These are phyloP conservation scores for Tachystola acroxantha DNA, from an alignment of 2,888 invertebrate genomes.

Conservation along the genomic window DNA sequence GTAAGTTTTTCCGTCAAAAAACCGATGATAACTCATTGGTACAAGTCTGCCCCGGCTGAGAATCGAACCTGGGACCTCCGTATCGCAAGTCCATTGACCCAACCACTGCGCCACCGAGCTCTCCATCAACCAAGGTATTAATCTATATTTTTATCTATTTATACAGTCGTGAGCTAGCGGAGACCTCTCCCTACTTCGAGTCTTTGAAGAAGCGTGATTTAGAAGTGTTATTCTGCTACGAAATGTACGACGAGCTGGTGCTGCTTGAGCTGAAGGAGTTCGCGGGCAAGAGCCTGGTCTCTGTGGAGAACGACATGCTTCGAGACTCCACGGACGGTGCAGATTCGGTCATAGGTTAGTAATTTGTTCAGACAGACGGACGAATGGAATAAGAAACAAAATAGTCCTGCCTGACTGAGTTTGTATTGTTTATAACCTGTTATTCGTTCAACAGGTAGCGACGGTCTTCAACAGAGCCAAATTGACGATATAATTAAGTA, in stretches of 20 bases:
- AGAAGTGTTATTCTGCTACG: slow-evolving; percentile 97
- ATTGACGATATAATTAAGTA: slow-evolving; percentile 88
- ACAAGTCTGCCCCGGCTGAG: too few species aligned
- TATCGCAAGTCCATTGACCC: too few species aligned
- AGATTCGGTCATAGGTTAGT: slow-evolving; percentile 80
- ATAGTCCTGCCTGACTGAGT: too few species aligned
- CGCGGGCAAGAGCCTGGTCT: slow-evolving; percentile 85
- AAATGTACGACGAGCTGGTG: slow-evolving; percentile 97
- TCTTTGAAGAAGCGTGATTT: slow-evolving; percentile 91
- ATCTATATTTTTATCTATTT: slow-evolving; percentile 21
- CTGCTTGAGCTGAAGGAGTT: slow-evolving; percentile 93
- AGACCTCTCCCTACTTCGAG: slow-evolving; percentile 97
- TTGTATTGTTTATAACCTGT: too few species aligned
- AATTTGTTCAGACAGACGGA: too few species aligned
- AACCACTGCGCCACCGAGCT: too few species aligned
- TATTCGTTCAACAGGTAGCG: slow-evolving; percentile 64
- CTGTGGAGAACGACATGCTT: slow-evolving; percentile 96
- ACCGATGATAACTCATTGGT: too few species aligned
- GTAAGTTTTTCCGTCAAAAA: too few species aligned
- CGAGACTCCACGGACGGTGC: slow-evolving; percentile 79
- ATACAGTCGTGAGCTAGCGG: slow-evolving; percentile 95
- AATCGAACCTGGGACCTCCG: too few species aligned
- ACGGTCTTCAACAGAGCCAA: slow-evolving; percentile 85
- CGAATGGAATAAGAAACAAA: too few species aligned
- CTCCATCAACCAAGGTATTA: too few species aligned